phyloP scores from a whole-genome alignment of 2,113 vertebrate genomes.

The Cavia aperea region DNA sequence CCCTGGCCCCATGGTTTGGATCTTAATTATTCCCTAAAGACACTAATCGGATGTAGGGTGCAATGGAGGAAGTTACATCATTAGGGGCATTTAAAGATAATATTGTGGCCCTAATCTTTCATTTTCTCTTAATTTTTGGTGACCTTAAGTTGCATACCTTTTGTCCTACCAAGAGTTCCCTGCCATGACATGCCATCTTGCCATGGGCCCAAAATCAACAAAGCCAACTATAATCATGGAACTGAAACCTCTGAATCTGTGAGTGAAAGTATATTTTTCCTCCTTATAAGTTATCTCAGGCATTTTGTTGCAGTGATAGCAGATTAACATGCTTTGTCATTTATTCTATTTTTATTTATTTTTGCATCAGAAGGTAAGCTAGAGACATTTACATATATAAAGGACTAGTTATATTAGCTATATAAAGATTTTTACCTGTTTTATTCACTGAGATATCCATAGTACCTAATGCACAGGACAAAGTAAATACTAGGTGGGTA shows the following conservation, averaged over 20 bases:
- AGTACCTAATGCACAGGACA: background rate
- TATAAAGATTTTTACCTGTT: background rate
- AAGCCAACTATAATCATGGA: background rate
- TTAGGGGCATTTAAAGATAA: background rate
- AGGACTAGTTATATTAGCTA: background rate
- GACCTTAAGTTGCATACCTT: background rate
- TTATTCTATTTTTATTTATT: slow-evolving; percentile 1
- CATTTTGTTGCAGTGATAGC: background rate
- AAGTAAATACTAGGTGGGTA: background rate
- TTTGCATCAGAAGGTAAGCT: background rate
- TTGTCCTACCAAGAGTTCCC: background rate
- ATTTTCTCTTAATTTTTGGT: background rate
- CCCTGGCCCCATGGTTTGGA: too few relatives aligned
- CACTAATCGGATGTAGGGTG: background rate
- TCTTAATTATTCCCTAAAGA: background rate
- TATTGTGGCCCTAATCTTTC: background rate
- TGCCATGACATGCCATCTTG: background rate
- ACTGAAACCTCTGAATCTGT: background rate
- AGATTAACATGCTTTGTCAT: background rate
- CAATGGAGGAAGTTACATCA: background rate
- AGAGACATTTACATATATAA: background rate
- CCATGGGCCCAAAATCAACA: background rate
- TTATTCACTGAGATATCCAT: background rate
- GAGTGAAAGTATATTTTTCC: background rate
- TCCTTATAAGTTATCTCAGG: background rate